Evolutionary conservation across 1,140 invertebrate species (phyloP).

Genomic region (Colletes latitarsis): DNA sequence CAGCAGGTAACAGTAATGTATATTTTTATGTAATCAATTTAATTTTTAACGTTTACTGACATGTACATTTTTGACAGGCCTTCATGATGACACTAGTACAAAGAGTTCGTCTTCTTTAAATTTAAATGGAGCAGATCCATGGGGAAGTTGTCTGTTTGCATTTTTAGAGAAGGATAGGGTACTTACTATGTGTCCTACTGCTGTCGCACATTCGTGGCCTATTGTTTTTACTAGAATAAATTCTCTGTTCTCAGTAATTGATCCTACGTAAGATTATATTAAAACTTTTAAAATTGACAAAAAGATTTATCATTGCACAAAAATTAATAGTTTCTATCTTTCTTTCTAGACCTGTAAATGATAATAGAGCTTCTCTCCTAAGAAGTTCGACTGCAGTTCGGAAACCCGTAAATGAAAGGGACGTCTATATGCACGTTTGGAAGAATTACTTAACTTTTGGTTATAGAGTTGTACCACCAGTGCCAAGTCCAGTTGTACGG

Average conservation of each 20-base stretch:
- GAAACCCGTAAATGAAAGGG: slow-evolving; percentile 94
- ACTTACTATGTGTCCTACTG: slow-evolving; percentile 91
- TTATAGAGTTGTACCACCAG: slow-evolving; percentile 94
- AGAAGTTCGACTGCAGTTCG: slow-evolving; percentile 88
- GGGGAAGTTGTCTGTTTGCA: slow-evolving; percentile 93
- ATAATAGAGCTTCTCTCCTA: slow-evolving; percentile 96
- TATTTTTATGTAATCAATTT: neutral
- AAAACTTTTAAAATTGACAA: slow-evolving; percentile 11
- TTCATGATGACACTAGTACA: slow-evolving; percentile 85
- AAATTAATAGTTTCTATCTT: slow-evolving; percentile 30
- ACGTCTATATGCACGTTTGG: slow-evolving; percentile 96
- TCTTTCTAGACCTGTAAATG: slow-evolving; percentile 92
- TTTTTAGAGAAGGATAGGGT: slow-evolving; percentile 90
- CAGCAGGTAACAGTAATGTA: slow-evolving; percentile 82
- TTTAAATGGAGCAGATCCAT: slow-evolving; percentile 87
- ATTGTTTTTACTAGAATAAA: slow-evolving; percentile 95
- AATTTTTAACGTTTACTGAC: neutral
- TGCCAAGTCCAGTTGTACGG: slow-evolving; percentile 89
- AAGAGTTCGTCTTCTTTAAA: slow-evolving; percentile 82
- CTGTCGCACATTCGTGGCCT: slow-evolving; percentile 95
- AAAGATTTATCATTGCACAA: neutral
- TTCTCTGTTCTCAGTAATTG: slow-evolving; percentile 94
- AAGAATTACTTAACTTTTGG: slow-evolving; percentile 97
- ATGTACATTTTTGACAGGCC: slow-evolving; percentile 77
- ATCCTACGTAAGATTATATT: slow-evolving; percentile 91